Percentiles rank a stretch among this genome's conserved stretches.
Evolutionary conservation across 2,888 invertebrate genomes (phyloP).

Genomic region (Tetramorium bicarinatum): DNA sequence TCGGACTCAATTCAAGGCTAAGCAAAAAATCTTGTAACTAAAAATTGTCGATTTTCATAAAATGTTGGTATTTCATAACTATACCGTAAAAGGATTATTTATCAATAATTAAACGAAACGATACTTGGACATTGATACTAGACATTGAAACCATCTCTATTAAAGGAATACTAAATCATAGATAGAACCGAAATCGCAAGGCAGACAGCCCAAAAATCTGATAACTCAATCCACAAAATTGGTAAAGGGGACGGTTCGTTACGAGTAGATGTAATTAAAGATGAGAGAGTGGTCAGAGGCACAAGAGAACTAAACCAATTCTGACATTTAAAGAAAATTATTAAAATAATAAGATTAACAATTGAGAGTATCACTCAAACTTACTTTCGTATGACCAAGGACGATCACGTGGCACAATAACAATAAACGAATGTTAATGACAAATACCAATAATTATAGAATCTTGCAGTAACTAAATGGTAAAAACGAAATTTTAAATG

Average conservation of each 20-base stretch:
- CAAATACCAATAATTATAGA: neutral
- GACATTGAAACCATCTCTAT: neutral
- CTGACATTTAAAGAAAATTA: neutral
- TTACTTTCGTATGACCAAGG: neutral
- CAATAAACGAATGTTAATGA: neutral
- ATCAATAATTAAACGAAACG: neutral
- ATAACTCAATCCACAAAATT: neutral
- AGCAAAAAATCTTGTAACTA: neutral
- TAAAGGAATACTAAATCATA: neutral
- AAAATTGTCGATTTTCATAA: neutral
- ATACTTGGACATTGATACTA: neutral
- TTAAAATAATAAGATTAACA: slow-evolving; percentile 3
- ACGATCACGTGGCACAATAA: neutral
- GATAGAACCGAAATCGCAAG: neutral
- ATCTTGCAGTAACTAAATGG: neutral
- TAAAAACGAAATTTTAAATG: neutral
- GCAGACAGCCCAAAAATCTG: neutral
- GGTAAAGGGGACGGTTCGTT: neutral
- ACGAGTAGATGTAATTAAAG: neutral
- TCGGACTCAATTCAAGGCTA: neutral
- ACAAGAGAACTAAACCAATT: neutral
- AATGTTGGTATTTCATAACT: neutral
- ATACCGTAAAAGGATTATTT: neutral
- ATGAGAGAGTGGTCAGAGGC: neutral
- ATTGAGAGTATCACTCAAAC: neutral